phyloP scores from a whole-genome alignment of 2,113 vertebrate species.

The Aramus guarauna region DNA sequence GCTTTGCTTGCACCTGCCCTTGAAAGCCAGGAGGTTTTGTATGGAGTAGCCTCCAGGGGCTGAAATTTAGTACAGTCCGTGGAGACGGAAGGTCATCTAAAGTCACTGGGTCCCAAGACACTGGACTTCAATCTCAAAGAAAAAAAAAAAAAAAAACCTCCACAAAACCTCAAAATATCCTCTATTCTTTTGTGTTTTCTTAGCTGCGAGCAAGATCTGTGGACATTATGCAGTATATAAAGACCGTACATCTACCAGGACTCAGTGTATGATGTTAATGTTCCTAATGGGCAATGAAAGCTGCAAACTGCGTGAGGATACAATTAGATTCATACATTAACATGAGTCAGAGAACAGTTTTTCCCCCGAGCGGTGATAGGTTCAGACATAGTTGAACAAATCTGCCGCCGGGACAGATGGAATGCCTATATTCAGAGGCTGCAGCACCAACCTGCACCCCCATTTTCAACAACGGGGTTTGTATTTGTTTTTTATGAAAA shows the following conservation, averaged over 20 bases:
- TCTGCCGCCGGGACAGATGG: slow-evolving; percentile 40
- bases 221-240: slow-evolving; percentile 57
- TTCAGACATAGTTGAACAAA: slow-evolving; percentile 62
- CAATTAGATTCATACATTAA: slow-evolving; percentile 68
- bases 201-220: slow-evolving; percentile 66
- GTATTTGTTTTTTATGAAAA: slow-evolving; percentile 13
- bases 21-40: slow-evolving; percentile 77
- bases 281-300: slow-evolving; percentile 59
- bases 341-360: slow-evolving; percentile 60
- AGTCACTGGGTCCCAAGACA: slow-evolving; percentile 81
- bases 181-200: slow-evolving; percentile 70
- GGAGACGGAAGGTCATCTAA: slow-evolving; percentile 77
- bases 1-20: slow-evolving; percentile 82
- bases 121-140: slow-evolving; percentile 77
- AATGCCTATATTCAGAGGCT: slow-evolving; percentile 49
- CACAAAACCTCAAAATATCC: slow-evolving; percentile 75
- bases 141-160: slow-evolving; percentile 23
- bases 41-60: slow-evolving; percentile 80
- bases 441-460: slow-evolving; percentile 3
- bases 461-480: neutral
- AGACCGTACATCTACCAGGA: slow-evolving; percentile 27
- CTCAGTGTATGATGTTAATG: slow-evolving; percentile 62
- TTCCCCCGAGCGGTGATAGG: slow-evolving; percentile 44
- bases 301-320: slow-evolving; percentile 24
- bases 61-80: slow-evolving; percentile 80